phyloP scores from a whole-genome alignment of 2,797 vertebrate species.

The Crocodylus rhombifer region DNA sequence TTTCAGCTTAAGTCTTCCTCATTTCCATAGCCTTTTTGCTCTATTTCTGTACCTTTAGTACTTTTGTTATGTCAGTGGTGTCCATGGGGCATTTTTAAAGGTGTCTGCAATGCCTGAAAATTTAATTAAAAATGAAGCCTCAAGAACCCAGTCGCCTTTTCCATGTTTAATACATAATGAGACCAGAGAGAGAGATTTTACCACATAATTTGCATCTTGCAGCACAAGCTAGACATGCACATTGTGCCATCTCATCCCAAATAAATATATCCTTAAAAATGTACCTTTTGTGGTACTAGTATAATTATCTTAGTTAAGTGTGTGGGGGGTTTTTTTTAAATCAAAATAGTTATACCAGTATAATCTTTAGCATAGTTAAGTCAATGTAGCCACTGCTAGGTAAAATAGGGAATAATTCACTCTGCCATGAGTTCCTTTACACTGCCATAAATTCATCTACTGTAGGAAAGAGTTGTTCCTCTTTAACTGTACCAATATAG shows the following conservation, averaged over 20 bases:
- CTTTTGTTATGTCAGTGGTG: conserved; percentile 25
- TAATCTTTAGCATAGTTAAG: too few species aligned
- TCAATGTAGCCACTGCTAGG: neutral
- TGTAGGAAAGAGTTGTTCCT: neutral
- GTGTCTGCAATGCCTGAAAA: conserved; percentile 38
- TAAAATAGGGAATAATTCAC: neutral
- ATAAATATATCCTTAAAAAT: neutral
- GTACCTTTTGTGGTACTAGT: neutral
- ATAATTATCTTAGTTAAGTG: neutral
- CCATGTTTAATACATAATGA: conserved; percentile 15
- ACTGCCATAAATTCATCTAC: neutral
- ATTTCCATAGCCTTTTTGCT: conserved; percentile 19
- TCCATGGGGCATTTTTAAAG: conserved; percentile 61
- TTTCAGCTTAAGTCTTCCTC: neutral
- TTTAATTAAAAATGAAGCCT: conserved; percentile 59
- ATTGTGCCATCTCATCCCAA: neutral
- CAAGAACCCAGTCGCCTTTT: conserved; percentile 16
- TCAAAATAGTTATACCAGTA: neutral
- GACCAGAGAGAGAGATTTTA: conserved; percentile 41
- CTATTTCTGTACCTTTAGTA: conserved; percentile 23
- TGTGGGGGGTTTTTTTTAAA: neutral
- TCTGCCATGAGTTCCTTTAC: neutral
- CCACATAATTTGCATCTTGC: conserved; percentile 32
- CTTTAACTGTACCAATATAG: neutral
- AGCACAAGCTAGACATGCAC: conserved; percentile 2